Base-by-base conservation (phyloP, 2,888 invertebrate species). In the Amiota communis region DNA sequence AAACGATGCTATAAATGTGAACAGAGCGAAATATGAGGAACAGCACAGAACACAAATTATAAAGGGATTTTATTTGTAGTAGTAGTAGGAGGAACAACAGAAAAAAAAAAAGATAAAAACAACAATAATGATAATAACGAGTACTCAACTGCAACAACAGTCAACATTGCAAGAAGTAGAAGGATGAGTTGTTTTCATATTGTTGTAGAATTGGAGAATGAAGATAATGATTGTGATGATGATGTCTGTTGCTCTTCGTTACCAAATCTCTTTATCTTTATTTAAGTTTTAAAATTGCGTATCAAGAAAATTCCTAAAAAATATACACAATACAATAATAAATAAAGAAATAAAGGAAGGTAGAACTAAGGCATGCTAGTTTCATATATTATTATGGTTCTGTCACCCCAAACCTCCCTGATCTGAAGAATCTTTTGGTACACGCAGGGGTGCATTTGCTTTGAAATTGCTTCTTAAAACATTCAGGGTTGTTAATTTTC, bases 1-100 rank as follows among this genome's bases (percentile, higher is more conserved):
- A 36, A 36, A 6, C 70, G 13, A 8, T 23, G 20, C 12, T 48
- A 53, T 70, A 17, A 78, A 9, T 67, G 56, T 20, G 17, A 59
- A 65, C 57, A 8, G 48, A 72, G 47, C 48, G 53, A 49, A 59
- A 67, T 83, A 77, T 78, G 75, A 68, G 78, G 78, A 81, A 72
- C 77, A 36, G 76, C 74, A 75, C 72, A 76, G 79, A 6, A 6
- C 36, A 36, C 77, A 85, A 82, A 85, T 84, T 85, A 79, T 72
- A 77, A 70, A 72, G 79, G 77, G 78, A 80, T 76, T 83, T 85
- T 82, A 82, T 82, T 83, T 82, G 80, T 84, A 82, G 80, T 73
- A 75, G 49, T 71, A 69, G 61, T 69, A 70, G 73, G 67, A 63
- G 74, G 64, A 71, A 75, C 74, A 75, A 73, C 69, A 74, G 72